Evolutionary conservation across 2,113 vertebrate genomes (phyloP).

Genomic region (Pipa parva): DNA sequence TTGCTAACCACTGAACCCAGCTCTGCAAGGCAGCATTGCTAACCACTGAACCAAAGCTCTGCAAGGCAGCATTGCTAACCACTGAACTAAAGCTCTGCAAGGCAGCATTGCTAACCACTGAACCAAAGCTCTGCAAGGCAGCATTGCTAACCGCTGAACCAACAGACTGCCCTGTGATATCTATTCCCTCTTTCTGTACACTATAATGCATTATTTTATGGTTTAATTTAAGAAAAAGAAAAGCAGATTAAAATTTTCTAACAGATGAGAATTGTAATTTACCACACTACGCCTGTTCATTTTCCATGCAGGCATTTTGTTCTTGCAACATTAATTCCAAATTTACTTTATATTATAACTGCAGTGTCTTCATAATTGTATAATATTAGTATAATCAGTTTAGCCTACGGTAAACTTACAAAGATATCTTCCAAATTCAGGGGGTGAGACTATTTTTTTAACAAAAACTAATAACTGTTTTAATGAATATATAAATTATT

Average conservation of each 20-base stretch:
- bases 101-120: too few species aligned
- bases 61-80: too few species aligned
- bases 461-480: too few species aligned
- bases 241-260: not conserved
- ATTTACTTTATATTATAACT: not conserved
- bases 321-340: conserved; percentile 1
- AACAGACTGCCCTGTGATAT: too few species aligned
- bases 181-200: not conserved
- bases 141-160: too few species aligned
- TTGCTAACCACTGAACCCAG: too few species aligned
- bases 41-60: too few species aligned
- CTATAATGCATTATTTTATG: not conserved
- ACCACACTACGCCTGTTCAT: not conserved
- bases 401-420: not conserved
- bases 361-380: not conserved
- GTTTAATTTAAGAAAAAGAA: not conserved
- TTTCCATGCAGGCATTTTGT: not conserved
- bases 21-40: too few species aligned
- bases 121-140: too few species aligned
- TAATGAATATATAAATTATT: too few species aligned
- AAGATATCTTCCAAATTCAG: not conserved
- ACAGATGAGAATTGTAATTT: not conserved
- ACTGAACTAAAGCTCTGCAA: too few species aligned
- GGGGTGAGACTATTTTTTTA: not conserved
- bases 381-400: not conserved